Base-by-base conservation (phyloP, 1,140 invertebrate genomes). In the Brachionus asplanchnoidis region DNA sequence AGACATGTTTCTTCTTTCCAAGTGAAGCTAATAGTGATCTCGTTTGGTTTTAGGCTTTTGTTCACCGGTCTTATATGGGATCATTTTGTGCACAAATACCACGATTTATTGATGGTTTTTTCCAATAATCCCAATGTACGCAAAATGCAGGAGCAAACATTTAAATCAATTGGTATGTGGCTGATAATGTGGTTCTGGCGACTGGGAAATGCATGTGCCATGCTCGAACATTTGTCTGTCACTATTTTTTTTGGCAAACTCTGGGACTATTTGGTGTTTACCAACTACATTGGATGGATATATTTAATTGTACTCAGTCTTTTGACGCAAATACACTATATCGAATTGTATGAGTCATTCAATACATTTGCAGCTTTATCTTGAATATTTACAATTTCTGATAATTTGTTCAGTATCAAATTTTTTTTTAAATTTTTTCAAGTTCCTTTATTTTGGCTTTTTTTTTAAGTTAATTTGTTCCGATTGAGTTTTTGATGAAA, bases 121-220 rank as follows among this genome's bases (percentile, higher is more conserved):
- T 77, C 73, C n/a, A 36, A 77, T 32, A 77, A 77, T 77, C 8
- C 73, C 7, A 26, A 77, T n/a, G 12, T 50, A 50, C 73, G 46
- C 23, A 32, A 36, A 12, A 26, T 50, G 44, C 73, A 77, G 26
- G 73, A 46, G 26, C 73, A 77, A 32, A 23, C 73, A 1, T 77
- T 77, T 9, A 77, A 77, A 20, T 50, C 42, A 26, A 77, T 77
- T 6, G 32, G 42, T 23, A 77, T 77, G 73, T 77, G 73, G 73
- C 23, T 77, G 40, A 50, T 77, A n/a, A 77, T 77, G 73, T 77
- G 73, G 73, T 77, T 77, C 46, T 77, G 73, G 73, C 40, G 73
- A 12, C 53, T 77, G 44, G 73, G 73, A n/a, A 77, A 77, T n/a
- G 73, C 73, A 5, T 77, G 73, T 50, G 44, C 73, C 20, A 77